These are phyloP conservation scores for Drosophila truncata DNA, from an alignment of 1,140 invertebrate genomes.

Conservation along the genomic window DNA sequence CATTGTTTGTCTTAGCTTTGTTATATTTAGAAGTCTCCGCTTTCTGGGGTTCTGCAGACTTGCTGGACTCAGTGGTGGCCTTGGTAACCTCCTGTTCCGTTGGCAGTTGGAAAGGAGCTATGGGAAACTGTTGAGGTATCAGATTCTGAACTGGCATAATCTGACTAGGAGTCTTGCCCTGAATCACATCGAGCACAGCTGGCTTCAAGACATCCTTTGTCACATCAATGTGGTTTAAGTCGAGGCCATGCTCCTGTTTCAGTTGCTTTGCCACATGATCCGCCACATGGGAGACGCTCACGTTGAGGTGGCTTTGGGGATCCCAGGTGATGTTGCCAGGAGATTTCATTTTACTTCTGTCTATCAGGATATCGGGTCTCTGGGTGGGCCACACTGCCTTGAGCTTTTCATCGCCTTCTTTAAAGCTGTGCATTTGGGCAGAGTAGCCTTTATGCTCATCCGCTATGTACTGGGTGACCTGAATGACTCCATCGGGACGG, in stretches of 20 bases:
- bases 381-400: slow-evolving; percentile 66
- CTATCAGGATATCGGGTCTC: slow-evolving; percentile 51
- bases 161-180: slow-evolving; percentile 57
- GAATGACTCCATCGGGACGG: slow-evolving; percentile 87
- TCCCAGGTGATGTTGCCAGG: slow-evolving; percentile 61
- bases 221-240: slow-evolving; percentile 64
- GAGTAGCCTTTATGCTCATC: slow-evolving; percentile 87
- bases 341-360: slow-evolving; percentile 3
- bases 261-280: slow-evolving; percentile 54
- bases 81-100: slow-evolving; percentile 17
- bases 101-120: slow-evolving; percentile 72
- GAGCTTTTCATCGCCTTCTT: slow-evolving; percentile 38
- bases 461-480: slow-evolving; percentile 87
- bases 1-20: slow-evolving; percentile 66
- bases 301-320: slow-evolving; percentile 70
- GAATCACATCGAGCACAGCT: slow-evolving; percentile 63
- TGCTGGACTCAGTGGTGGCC: slow-evolving; percentile 24
- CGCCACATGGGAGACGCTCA: slow-evolving; percentile 62
- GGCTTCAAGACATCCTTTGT: slow-evolving; percentile 61
- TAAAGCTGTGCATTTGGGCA: slow-evolving; percentile 61
- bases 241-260: slow-evolving; percentile 66
- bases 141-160: slow-evolving; percentile 62
- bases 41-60: neutral
- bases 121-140: slow-evolving; percentile 69
- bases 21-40: slow-evolving; percentile 46